Evolutionary conservation across 1,140 invertebrate genomes (phyloP), one percentile per base, ranked within the genome.

Genomic region (Phthorimaea operculella): DNA sequence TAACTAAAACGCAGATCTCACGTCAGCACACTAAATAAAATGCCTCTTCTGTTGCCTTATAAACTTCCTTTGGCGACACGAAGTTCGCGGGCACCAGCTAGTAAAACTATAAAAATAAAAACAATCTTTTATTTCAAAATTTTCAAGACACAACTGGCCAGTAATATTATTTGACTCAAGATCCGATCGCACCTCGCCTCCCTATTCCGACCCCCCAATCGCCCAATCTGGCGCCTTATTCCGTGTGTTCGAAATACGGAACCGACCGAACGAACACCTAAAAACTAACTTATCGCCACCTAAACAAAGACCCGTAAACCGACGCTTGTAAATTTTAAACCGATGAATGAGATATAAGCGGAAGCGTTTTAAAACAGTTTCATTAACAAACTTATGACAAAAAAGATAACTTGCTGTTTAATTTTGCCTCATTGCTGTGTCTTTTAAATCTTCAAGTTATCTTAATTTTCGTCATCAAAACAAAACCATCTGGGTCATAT

Each of bases 211-310:
- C 36, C 36, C 36, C 36, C 36, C 36, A 9, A n/a, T n/a, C 36
- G 10, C 36, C 36, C 36, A 47, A 47, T 16, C 14, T 47, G 44
- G 44, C 44, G 44, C 15, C 21, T 28, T 28, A 28, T 28, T 28
- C 21, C 21, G 21, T 28, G 21, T 28, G 21, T 28, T 4, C 21
- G 21, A 6, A 28, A 28, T 28, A 28, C 11, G n/a, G 44, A 9
- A 11, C 44, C 44, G 11, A 17, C 44, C 44, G 21, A 17, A 15
- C 44, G 54, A 62, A 57, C 59, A 56, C 53, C 61, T 62, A 58
- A 63, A 70, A 70, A 71, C 69, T 57, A 68, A 71, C 58, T 74
- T 74, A 74, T 74, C 62, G 67, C 66, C 63, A 61, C 67, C 69
- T 61, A 52, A 68, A 70, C 72, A 68, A 72, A 72, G 65, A 60